Evolutionary conservation across 2,797 vertebrate genomes (phyloP), one percentile per base, ranked within the genome.

Genomic region (Micrastur ruficollis): DNA sequence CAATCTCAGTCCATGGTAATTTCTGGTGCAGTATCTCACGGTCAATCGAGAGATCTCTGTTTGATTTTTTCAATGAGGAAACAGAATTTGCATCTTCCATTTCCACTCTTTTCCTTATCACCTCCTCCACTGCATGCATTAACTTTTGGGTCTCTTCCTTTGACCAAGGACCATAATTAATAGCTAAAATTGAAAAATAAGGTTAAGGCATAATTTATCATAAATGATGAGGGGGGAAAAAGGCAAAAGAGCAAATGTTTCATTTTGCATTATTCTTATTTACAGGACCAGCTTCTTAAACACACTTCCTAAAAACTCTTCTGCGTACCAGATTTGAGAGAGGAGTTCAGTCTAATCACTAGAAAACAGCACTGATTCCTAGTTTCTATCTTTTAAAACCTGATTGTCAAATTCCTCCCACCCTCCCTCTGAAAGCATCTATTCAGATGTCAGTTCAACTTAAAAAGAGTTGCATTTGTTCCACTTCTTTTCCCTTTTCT

Each of bases 1-100:
- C 98, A 15, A 98, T 97, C 62, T 98, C 95, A 13, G 86, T 80
- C 98, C 98, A 98, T 0, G 98, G 96, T 5, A 98, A 95, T 6
- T 97, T 90, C 81, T 94, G 96, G 86, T 80, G 92, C 25, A 98
- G 97, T 3, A 90, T 83, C 55, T 98, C 94, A 25, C 93, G 92
- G 2, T 95, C 88, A 6, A 98, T 29, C 6, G 32, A 85, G 9
- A 72, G 8, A 5, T 85, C 59, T 3, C 38, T 26, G 1, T 73
- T 14, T 7, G 86, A 32, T 17, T 89, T 15, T 1, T 74, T 18
- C 2, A 32, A 27, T 4, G 88, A 93, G 22, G 86, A 50, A 19
- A 13, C 7, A 8, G 81, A 87, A 36, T 71, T 22, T n/a, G 70
- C 5, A 21, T 87, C 81, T 9, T 74, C 71, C 7, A 16, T 3